Evolutionary conservation across 2,888 invertebrate species (phyloP).

Genomic region (Drosophila subsilvestris): DNA sequence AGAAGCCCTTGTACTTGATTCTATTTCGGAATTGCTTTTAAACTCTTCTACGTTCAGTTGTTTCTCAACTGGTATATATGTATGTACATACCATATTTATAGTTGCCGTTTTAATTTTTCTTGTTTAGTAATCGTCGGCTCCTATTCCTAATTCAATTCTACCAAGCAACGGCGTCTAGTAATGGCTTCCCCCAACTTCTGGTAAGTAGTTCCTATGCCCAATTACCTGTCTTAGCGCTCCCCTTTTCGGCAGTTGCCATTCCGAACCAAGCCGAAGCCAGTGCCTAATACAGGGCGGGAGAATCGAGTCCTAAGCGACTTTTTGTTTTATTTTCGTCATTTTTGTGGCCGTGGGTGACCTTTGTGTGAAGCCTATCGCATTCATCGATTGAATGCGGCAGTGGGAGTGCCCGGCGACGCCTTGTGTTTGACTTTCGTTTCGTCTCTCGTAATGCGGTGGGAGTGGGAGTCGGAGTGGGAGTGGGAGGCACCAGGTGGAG

Average conservation of each 20-base stretch:
- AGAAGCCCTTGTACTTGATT: no score
- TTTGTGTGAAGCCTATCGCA: constrained; percentile 60
- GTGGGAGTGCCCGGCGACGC: constrained; percentile 69
- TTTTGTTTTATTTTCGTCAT: constrained; percentile 48
- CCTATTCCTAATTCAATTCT: no score
- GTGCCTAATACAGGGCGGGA: neutral
- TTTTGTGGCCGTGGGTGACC: constrained; percentile 59
- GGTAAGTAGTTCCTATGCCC: constrained; percentile 20
- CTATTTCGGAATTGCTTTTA: no score
- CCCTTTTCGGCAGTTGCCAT: constrained; percentile 51
- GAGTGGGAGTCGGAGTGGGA: constrained; percentile 33
- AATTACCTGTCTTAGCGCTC: constrained; percentile 29
- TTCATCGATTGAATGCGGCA: constrained; percentile 59
- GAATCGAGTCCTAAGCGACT: constrained; percentile 60
- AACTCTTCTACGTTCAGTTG: no score
- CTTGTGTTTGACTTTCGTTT: constrained; percentile 69
- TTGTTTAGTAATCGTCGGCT: no score
- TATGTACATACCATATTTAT: no score
- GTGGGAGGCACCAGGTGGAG: neutral
- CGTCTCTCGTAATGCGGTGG: constrained; percentile 43
- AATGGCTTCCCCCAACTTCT: constrained; percentile 20
- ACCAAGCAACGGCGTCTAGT: neutral
- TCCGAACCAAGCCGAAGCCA: constrained; percentile 11
- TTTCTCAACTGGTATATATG: no score
- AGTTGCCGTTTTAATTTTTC: no score